Conservation (phyloP, 2,113 vertebrate genomes). For the Trichomycterus rosablanca region DNA sequence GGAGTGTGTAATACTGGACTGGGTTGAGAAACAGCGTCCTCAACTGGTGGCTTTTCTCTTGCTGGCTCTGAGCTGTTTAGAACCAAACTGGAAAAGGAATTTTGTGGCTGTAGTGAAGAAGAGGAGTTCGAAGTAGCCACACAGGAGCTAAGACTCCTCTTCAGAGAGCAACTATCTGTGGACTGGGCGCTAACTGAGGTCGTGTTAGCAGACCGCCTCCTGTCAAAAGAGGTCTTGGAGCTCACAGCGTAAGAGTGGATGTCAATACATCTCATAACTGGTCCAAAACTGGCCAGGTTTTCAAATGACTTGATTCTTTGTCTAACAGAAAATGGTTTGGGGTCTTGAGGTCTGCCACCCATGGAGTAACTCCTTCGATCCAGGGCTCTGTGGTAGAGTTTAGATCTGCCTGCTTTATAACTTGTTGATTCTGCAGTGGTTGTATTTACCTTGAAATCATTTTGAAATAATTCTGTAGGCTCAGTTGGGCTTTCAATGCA, state of each 20-base stretch:
- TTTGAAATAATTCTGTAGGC: too few relatives aligned
- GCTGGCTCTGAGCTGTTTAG: constrained; percentile 40
- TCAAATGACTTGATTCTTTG: constrained; percentile 96
- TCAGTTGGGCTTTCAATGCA: too few relatives aligned
- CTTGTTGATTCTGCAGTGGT: too few relatives aligned
- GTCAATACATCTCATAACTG: constrained; percentile 65
- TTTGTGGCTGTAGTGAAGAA: constrained; percentile 48
- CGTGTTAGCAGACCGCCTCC: constrained; percentile 74
- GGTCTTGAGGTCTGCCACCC: constrained; percentile 68
- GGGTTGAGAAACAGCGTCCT: constrained; percentile 6
- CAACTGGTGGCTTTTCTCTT: constrained; percentile 20
- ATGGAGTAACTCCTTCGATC: constrained; percentile 71
- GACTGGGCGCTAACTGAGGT: constrained; percentile 62
- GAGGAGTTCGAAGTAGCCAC: constrained; percentile 57
- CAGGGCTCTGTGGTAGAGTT: constrained; percentile 45
- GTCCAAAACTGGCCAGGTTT: constrained; percentile 82
- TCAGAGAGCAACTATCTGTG: constrained; percentile 48
- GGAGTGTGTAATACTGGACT: constrained; percentile 40
- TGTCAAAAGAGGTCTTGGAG: constrained; percentile 66
- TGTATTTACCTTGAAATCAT: too few relatives aligned
- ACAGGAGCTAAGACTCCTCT: constrained; percentile 76
- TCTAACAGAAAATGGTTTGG: constrained; percentile 84
- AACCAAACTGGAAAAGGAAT: constrained; percentile 41
- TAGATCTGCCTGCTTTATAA: constrained; percentile 46
- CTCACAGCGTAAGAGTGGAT: constrained; percentile 61